phyloP scores from a whole-genome alignment of 2,797 vertebrate genomes.

The Enteromius trimaculatus region DNA sequence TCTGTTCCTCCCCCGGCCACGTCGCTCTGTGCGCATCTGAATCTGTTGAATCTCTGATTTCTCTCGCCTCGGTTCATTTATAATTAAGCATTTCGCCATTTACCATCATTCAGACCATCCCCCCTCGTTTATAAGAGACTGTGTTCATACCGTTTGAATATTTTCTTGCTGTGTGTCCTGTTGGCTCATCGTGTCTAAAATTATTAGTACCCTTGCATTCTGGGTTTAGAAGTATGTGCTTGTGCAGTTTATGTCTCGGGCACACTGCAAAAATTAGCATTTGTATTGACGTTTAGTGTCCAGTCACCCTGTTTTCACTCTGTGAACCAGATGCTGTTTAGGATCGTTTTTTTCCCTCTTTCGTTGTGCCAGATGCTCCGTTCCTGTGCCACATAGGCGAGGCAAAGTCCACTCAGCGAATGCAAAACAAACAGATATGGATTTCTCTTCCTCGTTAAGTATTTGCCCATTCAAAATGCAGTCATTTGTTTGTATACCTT shows the following conservation, averaged over 20 bases:
- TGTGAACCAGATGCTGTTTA: conserved; percentile 23
- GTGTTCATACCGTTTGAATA: conserved; percentile 8
- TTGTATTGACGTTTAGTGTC: not conserved
- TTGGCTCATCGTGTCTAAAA: not conserved
- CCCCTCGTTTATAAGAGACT: not conserved
- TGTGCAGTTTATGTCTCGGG: not conserved
- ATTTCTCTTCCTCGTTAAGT: not conserved
- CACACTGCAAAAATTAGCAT: not conserved
- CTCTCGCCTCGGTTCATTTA: not conserved
- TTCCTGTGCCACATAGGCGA: conserved; percentile 32
- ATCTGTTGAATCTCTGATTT: conserved; percentile 21
- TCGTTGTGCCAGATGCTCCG: not conserved
- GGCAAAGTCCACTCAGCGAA: conserved; percentile 12
- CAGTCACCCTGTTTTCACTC: not conserved
- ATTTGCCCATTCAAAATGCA: not conserved
- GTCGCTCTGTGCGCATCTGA: conserved; percentile 53
- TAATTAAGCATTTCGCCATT: not conserved
- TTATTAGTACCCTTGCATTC: not conserved
- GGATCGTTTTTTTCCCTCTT: not conserved
- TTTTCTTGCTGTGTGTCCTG: not conserved
- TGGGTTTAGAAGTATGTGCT: not conserved
- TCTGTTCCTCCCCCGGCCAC: conserved; percentile 67
- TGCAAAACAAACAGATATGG: conserved; percentile 14
- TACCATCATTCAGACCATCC: not conserved
- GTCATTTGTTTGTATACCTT: conserved; percentile 18